Base-by-base conservation (phyloP, 2,113 vertebrate genomes). In the Hipposideros armiger region DNA sequence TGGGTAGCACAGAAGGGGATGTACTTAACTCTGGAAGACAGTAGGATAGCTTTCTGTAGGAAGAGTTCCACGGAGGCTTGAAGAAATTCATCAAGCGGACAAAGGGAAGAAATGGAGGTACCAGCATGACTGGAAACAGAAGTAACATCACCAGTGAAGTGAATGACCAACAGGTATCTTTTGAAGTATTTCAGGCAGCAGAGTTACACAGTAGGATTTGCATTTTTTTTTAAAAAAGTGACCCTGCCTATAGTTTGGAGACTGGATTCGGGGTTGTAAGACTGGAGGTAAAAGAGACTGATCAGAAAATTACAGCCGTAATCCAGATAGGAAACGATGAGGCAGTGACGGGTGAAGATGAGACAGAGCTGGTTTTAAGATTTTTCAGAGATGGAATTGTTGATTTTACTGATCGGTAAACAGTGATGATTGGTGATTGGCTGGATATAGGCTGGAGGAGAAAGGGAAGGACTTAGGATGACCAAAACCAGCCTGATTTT, bases 51-150 rank as follows among this genome's bases (percentile, higher is more conserved):
- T 84, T 36, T 67, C 88, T 73, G 36, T 47, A 58, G 86, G 78
- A 90, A 62, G 62, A 77, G 73, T 86, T 95, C 42, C 36, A 28
- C 19, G 76, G 66, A 95, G 56, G 42, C 62, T 93, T 47, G 30
- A 82, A 87, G 87, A 90, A 94, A 69, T 87, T 92, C 36, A 64
- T 92, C 76, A 70, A 56, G 50, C 20, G 72, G 76, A 42, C 26
- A 9, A 40, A 54, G 70, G 47, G 87, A 70, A 36, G n/a, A 87
- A 90, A 70, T 32, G 40, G 26, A 64, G 50, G 36, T 58, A 42
- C 32, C 20, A 67, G 66, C 52, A 16, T 3, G 50, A 58, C 32
- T 83, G 32, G 58, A 73, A 67, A 67, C 54, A 82, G 80, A 96
- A 82, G 78, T 78, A 52, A 74, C 32, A 47, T 72, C 83, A 45